phyloP scores from a whole-genome alignment of 2,797 vertebrate genomes.

The Odontamblyopus rebecca region DNA sequence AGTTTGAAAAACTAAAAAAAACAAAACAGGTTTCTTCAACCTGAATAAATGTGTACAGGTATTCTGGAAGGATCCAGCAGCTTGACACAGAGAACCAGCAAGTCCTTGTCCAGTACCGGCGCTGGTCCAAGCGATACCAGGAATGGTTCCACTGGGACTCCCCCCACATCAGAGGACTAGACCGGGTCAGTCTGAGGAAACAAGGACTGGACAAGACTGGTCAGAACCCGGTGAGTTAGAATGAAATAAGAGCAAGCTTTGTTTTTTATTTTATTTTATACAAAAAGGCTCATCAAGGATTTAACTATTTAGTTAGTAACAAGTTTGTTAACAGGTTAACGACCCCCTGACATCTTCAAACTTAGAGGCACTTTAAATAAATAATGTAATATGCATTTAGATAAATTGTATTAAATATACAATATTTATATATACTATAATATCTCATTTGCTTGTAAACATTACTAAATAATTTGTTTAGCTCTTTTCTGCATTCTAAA shows the following conservation, averaged over 20 bases:
- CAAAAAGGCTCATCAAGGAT: too few relatives aligned
- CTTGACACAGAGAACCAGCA: conserved; percentile 90
- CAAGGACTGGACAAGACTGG: conserved; percentile 40
- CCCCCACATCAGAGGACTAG: conserved; percentile 86
- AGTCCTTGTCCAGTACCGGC: conserved; percentile 88
- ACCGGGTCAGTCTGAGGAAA: conserved; percentile 87
- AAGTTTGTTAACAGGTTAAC: background rate
- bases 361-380: background rate
- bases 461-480: background rate
- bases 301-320: too few relatives aligned
- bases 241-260: background rate
- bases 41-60: conserved; percentile 65
- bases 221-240: conserved; percentile 1
- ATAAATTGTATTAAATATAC: background rate
- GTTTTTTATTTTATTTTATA: background rate
- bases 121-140: conserved; percentile 91
- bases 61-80: conserved; percentile 89
- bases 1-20: background rate
- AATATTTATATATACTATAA: background rate
- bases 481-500: background rate
- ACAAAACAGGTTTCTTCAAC: background rate
- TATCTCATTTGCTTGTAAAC: background rate
- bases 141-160: conserved; percentile 94
- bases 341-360: background rate
- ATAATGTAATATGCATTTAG: background rate